Base-by-base conservation (phyloP, 2,888 invertebrate species). In the Criorhina ranunculi region DNA sequence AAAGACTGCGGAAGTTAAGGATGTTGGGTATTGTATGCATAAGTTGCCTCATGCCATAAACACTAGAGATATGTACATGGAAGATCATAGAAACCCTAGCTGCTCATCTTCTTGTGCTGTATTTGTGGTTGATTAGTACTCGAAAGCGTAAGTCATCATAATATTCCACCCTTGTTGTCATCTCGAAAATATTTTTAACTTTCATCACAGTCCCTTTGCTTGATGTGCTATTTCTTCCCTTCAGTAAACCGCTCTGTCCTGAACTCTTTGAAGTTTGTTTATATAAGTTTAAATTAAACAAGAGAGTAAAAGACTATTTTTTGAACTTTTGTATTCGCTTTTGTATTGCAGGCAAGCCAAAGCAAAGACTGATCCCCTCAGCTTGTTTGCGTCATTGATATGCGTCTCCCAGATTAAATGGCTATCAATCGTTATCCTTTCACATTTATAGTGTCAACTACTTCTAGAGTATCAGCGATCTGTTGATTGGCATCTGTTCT, bases 181-280 rank as follows among this genome's bases (percentile, higher is more conserved):
- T 46, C 19, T 46, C 46, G 17, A 46, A 46, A 2, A 19, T 19
- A 19, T 24, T 46, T 17, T 17, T 17, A 46, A 46, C 9, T 8
- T 17, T 46, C 40, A 40, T n/a, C 40, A 40, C 12, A 11, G 2
- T 11, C 40, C n/a, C 40, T 11, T n/a, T 7, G 46, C 6, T 46
- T 1, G 19, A 9, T 46, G 19, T 46, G 0, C 8, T 19, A 7
- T 46, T 19, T 17, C 17, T 46, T 19, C 17, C 17, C 8, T 17
- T 9, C 8, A 19, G 19, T 19, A 46, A 19, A 46, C 29, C 49
- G 29, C 49, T 49, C 49, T 24, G n/a, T 49, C 29, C n/a, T 49
- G 29, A 6, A 12, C 11, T 11, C 1, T 49, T 49, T 29, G 11
- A 11, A 49, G 42, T n/a, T 29, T 49, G n/a, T 29, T 12, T 24